phyloP scores from a whole-genome alignment of 2,113 vertebrate species.

The Pitta sordida region DNA sequence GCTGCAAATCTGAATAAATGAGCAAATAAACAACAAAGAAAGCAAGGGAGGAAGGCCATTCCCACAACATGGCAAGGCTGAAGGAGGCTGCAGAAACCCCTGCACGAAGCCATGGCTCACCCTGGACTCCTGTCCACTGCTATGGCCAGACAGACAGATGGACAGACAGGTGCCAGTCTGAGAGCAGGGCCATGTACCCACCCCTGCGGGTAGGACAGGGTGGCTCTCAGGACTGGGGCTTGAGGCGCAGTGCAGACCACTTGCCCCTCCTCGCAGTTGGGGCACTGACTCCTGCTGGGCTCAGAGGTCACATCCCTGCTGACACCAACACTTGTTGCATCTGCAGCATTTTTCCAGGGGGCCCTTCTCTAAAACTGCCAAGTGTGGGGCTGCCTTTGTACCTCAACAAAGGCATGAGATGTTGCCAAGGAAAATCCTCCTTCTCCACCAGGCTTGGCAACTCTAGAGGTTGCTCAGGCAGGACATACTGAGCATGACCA shows the following conservation, averaged over 20 bases:
- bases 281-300: background rate
- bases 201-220: background rate
- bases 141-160: background rate
- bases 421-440: background rate
- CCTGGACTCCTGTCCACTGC: background rate
- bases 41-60: too few species aligned
- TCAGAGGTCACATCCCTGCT: fast-evolving
- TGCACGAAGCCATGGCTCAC: fast-evolving
- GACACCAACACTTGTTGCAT: fast-evolving
- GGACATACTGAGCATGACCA: background rate
- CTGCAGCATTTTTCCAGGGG: background rate
- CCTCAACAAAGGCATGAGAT: background rate
- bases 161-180: background rate
- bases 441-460: fast-evolving
- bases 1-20: background rate
- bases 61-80: background rate
- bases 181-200: background rate
- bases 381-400: background rate
- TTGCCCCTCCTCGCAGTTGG: background rate
- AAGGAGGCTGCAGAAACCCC: background rate
- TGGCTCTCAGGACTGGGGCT: background rate
- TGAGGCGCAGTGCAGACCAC: background rate
- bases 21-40: background rate
- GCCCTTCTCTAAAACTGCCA: background rate
- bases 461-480: background rate